Evolutionary conservation across 2,888 invertebrate species (phyloP), one percentile per base, ranked within the genome.

Genomic region (Synanthedon vespiformis): DNA sequence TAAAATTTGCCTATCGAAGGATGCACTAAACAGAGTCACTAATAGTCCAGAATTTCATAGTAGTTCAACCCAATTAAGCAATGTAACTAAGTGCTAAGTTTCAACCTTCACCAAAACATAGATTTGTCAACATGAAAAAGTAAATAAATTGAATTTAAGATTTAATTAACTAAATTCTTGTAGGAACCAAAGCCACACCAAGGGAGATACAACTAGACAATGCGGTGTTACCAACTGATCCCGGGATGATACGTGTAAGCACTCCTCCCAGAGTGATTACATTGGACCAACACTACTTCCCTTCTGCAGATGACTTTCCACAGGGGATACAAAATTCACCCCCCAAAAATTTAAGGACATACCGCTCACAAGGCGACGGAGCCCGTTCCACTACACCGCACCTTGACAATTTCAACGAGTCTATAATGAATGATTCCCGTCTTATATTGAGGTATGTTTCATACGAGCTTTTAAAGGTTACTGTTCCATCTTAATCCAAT

Each of bases 211-310:
- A 92, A 59, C 82, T 95, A 68, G 96, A 96, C 71, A 95, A 95
- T 88, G 92, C 94, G 12, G 91, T 94, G 58, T 80, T 94, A 71
- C 89, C 90, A 49, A 90, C 91, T 55, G 92, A 93, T 62, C 90
- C 92, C 40, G 90, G 91, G 14, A 91, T 92, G 81, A 90, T 95
- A 51, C 90, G 95, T 58, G 94, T 97, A 50, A 91, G 94, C 81
- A 97, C 97, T 16, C 97, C 97, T 4, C 97, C 97, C 11, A 89
- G 95, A 63, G 92, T 93, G 16, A 92, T 97, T 52, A 97, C 96
- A 11, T 87, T 97, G 53, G 94, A 95, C 63, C 94, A 94, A 67
- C 94, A 95, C 71, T 93, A 92, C 59, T 95, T 94, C 68, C 94
- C 95, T 41, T 90, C 93, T 27, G 90, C 90, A 57, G 89, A 90